Evolutionary conservation across 2,113 vertebrate species (phyloP).

Genomic region (Cryptoleucopteryx plumbea): DNA sequence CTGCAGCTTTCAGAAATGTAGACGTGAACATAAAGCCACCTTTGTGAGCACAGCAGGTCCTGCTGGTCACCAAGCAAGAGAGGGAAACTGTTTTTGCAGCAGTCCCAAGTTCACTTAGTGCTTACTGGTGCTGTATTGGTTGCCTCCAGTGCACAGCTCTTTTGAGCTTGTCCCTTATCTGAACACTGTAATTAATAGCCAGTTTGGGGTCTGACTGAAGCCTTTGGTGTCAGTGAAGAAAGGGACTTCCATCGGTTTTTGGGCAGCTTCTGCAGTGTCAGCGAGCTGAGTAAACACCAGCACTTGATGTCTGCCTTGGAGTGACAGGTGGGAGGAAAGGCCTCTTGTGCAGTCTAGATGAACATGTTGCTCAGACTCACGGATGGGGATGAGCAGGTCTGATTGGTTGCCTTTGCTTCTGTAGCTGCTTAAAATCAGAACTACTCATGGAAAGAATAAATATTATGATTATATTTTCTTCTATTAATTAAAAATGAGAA

Average conservation of each 20-base stretch:
- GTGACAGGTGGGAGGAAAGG: neutral
- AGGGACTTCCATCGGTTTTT: neutral
- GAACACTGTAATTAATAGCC: neutral
- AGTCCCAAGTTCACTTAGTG: neutral
- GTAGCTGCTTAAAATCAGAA: neutral
- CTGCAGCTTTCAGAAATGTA: neutral
- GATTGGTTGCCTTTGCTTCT: neutral
- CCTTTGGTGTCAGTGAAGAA: neutral
- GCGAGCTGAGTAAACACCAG: neutral
- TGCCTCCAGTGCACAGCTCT: neutral
- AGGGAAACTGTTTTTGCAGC: neutral
- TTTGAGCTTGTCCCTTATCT: neutral
- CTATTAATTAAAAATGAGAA: neutral
- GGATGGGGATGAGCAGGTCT: neutral
- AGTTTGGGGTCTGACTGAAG: neutral
- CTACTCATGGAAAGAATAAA: neutral
- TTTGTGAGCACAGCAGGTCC: neutral
- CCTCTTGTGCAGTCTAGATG: neutral
- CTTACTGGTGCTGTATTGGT: neutral
- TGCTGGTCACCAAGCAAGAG: neutral
- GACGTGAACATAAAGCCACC: neutral
- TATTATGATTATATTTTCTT: neutral
- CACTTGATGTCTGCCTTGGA: neutral
- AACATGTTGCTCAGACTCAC: neutral
- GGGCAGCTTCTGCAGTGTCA: neutral